Conservation (phyloP, 2,888 invertebrate genomes). For the Protophormia terraenovae region DNA sequence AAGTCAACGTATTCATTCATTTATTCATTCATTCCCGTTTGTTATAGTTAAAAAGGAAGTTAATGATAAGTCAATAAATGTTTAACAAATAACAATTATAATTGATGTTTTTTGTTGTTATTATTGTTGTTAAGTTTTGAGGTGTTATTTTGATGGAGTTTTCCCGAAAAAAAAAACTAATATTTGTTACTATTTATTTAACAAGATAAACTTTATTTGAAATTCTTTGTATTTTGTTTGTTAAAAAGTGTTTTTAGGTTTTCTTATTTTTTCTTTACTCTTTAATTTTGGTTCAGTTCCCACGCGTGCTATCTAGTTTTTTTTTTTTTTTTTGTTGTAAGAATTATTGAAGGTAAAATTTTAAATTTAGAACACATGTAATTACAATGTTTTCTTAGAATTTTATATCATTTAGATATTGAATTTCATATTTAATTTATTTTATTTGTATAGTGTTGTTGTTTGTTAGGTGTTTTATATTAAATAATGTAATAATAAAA, state of each 20-base stretch:
- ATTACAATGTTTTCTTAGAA: slow-evolving; percentile 51
- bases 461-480: neutral
- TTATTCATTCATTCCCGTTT: neutral
- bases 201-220: slow-evolving; percentile 38
- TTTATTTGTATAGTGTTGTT: no score
- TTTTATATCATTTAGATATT: slow-evolving; percentile 35
- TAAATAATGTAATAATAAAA: neutral
- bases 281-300: slow-evolving; percentile 38
- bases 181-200: slow-evolving; percentile 18
- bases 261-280: neutral
- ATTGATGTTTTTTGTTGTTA: neutral
- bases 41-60: slow-evolving; percentile 42
- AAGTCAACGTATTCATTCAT: neutral
- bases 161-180: neutral
- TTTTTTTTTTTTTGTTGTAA: neutral
- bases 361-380: slow-evolving; percentile 45
- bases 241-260: neutral
- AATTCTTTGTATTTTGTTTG: neutral
- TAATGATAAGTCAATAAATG: slow-evolving; percentile 62
- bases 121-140: neutral
- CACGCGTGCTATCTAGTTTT: slow-evolving; percentile 60
- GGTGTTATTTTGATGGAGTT: neutral
- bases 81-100: slow-evolving; percentile 58
- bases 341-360: neutral
- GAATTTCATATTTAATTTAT: slow-evolving; percentile 23